Evolutionary conservation across 2,888 invertebrate genomes (phyloP).

Genomic region (Selenia dentaria): DNA sequence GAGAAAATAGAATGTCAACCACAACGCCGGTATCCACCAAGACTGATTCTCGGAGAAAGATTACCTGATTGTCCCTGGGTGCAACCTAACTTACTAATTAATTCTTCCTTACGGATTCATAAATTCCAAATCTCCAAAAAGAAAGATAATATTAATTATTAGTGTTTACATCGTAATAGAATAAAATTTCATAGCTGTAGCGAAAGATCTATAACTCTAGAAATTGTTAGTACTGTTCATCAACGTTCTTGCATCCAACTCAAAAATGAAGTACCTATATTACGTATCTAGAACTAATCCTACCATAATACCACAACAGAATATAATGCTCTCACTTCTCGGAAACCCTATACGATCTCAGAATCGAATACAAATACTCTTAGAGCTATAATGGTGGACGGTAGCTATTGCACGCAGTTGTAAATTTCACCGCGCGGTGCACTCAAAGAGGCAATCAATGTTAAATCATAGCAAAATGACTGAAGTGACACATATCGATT

Average conservation of each 20-base stretch:
- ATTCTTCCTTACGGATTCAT: no score
- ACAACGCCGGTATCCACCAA: no score
- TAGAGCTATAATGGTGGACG: slow-evolving; percentile 52
- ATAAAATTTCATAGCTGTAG: no score
- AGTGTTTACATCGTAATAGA: no score
- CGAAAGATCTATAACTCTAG: no score
- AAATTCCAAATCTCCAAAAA: no score
- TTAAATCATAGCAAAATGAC: slow-evolving; percentile 72
- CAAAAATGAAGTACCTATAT: slow-evolving; percentile 29
- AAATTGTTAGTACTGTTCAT: no score
- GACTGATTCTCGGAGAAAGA: no score
- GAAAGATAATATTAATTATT: no score
- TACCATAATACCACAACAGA: slow-evolving; percentile 50
- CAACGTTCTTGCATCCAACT: slow-evolving; percentile 33
- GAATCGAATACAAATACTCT: slow-evolving; percentile 44
- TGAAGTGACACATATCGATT: slow-evolving; percentile 64
- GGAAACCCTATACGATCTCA: slow-evolving; percentile 46
- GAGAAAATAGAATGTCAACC: no score
- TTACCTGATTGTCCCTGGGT: no score
- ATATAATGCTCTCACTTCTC: slow-evolving; percentile 54
- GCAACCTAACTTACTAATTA: no score
- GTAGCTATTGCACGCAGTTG: slow-evolving; percentile 64
- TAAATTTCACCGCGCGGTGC: slow-evolving; percentile 65
- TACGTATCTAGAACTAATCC: slow-evolving; percentile 53
- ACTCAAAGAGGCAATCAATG: slow-evolving; percentile 74